Conservation (phyloP, 2,888 invertebrate species). For the Drosophila merina region DNA sequence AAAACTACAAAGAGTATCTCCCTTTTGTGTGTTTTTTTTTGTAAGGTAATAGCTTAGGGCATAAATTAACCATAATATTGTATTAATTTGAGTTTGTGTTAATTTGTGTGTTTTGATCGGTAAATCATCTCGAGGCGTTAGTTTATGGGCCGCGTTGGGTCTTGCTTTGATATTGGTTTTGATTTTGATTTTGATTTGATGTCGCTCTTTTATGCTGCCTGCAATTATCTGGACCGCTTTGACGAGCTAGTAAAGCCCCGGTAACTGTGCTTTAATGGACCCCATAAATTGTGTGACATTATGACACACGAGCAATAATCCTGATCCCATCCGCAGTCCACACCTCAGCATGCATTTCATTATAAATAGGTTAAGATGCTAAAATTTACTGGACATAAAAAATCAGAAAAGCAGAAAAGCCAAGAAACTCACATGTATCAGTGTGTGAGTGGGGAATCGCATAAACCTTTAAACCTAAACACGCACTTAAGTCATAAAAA, state of each 20-base stretch:
- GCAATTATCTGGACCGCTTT: constrained; percentile 67
- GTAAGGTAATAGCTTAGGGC: constrained; percentile 24
- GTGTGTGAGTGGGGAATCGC: constrained; percentile 26
- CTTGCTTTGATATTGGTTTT: constrained; percentile 25
- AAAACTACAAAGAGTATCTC: constrained; percentile 14
- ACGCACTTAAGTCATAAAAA: constrained; percentile 80
- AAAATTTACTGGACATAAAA: constrained; percentile 68
- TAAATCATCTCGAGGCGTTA: constrained; percentile 50
- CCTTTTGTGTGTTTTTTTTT: constrained; percentile 7
- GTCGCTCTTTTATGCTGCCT: constrained; percentile 6
- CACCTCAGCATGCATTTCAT: constrained; percentile 63
- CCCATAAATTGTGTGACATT: constrained; percentile 64
- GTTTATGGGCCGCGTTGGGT: constrained; percentile 43
- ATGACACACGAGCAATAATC: constrained; percentile 54
- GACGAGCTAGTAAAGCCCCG: constrained; percentile 39
- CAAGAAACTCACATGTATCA: constrained; percentile 17
- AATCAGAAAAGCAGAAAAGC: constrained; percentile 22
- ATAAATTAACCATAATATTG: constrained; percentile 37
- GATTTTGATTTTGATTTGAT: constrained; percentile 26
- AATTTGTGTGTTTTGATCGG: constrained; percentile 33
- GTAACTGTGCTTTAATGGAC: constrained; percentile 73
- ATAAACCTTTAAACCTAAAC: constrained; percentile 80
- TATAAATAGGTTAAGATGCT: constrained; percentile 80
- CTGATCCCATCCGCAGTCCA: constrained; percentile 32
- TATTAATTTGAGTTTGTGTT: constrained; percentile 43